These are phyloP conservation scores for Aethes cnicana DNA, from an alignment of 2,888 invertebrate genomes.

Conservation along the genomic window DNA sequence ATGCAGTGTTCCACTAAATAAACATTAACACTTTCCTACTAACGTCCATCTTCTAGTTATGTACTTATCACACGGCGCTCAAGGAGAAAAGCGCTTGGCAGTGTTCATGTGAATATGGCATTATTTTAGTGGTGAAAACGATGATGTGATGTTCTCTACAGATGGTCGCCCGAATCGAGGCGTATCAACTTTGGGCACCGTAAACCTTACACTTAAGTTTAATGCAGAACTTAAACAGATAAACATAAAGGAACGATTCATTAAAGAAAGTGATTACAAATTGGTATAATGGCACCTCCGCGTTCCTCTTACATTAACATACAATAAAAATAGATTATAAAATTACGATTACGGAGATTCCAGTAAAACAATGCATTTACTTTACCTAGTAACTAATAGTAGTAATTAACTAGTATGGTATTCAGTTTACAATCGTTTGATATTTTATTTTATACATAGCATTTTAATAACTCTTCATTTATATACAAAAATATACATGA, in stretches of 20 bases:
- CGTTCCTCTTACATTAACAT: conserved; percentile 70
- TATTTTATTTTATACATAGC: conserved; percentile 72
- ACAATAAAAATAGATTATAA: conserved; percentile 72
- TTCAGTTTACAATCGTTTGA: conserved; percentile 57
- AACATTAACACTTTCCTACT: conserved; percentile 17
- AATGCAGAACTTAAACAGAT: conserved; percentile 3
- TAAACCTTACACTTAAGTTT: background rate
- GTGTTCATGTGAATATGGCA: conserved; percentile 27
- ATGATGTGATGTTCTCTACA: conserved; percentile 14
- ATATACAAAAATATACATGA: conserved; percentile 81
- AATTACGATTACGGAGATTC: conserved; percentile 76
- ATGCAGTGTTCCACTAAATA: conserved; percentile 19
- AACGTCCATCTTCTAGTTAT: conserved; percentile 10
- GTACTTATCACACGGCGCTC: conserved; percentile 26
- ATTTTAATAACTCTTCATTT: conserved; percentile 68
- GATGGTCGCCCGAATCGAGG: conserved; percentile 3
- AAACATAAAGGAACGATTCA: conserved; percentile 12
- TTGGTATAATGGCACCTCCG: conserved; percentile 79
- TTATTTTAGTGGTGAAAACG: conserved; percentile 13
- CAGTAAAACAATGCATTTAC: conserved; percentile 66
- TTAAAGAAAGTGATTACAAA: conserved; percentile 66
- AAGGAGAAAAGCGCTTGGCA: conserved; percentile 26
- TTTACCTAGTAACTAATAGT: no score
- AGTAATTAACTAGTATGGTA: conserved; percentile 60
- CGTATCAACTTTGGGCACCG: conserved; percentile 14